Percentiles rank a stretch among this genome's conserved stretches.
Evolutionary conservation across 2,797 vertebrate species (phyloP).

Genomic region (Champsocephalus esox): DNA sequence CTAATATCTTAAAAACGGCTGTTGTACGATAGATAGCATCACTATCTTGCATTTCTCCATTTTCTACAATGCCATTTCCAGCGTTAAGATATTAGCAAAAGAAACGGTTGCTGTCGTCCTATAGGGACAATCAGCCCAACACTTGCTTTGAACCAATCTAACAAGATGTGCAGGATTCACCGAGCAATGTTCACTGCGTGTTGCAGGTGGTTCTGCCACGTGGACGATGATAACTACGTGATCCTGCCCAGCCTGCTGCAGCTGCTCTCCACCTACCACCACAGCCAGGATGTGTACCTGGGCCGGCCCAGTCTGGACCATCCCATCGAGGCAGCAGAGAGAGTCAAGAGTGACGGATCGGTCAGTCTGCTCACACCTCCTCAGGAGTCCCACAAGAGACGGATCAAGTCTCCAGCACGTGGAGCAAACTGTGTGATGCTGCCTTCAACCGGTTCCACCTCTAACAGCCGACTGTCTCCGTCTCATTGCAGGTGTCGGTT

Average conservation of each 20-base stretch:
- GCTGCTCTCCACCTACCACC: conserved; percentile 92
- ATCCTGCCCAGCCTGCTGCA: conserved; percentile 87
- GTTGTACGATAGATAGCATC: no score
- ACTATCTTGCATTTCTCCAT: no score
- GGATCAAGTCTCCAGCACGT: background rate
- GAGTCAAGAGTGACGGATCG: conserved; percentile 90
- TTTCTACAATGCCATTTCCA: no score
- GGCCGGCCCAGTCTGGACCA: conserved; percentile 96
- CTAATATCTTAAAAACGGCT: no score
- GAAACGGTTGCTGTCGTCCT: no score
- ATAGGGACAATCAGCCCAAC: no score
- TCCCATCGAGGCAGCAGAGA: conserved; percentile 94
- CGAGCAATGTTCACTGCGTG: background rate
- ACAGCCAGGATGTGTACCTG: conserved; percentile 94
- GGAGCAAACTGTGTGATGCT: background rate
- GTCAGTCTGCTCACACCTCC: conserved; percentile 78
- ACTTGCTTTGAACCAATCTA: no score
- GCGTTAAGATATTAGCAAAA: no score
- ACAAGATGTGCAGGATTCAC: no score
- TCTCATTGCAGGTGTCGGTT: conserved; percentile 84
- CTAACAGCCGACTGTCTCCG: background rate
- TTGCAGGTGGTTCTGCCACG: conserved; percentile 96
- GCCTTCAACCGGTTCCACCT: background rate
- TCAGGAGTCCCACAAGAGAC: background rate
- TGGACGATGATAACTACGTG: conserved; percentile 98